Base-by-base conservation (phyloP, 1,140 invertebrate genomes). In the Dolichoris vasculosae region DNA sequence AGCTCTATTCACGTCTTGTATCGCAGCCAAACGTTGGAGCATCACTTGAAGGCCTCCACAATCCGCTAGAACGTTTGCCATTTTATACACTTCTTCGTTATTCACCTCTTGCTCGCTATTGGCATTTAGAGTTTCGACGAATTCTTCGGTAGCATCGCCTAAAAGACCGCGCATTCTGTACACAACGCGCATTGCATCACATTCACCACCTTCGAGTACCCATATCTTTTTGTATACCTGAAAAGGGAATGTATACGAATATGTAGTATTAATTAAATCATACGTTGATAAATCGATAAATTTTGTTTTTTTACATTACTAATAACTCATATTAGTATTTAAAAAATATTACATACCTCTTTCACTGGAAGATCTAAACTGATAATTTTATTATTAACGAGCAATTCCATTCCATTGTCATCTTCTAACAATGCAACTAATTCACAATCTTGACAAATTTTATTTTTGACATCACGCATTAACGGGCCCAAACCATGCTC, bases 361-460 rank as follows among this genome's bases (percentile, higher is more conserved):
- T 98, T 98, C 0, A 99, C 98, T 0, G 97, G 97, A 78, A 99
- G 93, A 94, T 99, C 98, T 0, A 99, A 94, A 86, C 97, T 98
- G 89, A 99, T 99, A 79, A 99, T 99, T 94, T 99, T 99, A 92
- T 99, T 99, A 90, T 98, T 98, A 0, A 99, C 98, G n/a, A 99
- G 94, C 79, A 99, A 94, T 92, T 99, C 99, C 98, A 99, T 99
- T 75, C 98, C 98, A 89, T 98, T 99, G 91, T 99, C 99, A 92
- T 99, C 98, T 92, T 99, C 98, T 0, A 99, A 92, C 30, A 99
- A 93, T 2, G 98, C 98, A 0, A 99, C 97, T 64, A 99, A 93
- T 90, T 99, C 99, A 93, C 98, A 99, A 94, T 99, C 99, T 89
- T 97, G 97, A 90, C 98, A 99, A 86, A 99, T 99, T 92, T 99